A percentile compares a stretch with the other conserved stretches of the same genome.
Conservation (phyloP, 2,888 invertebrate genomes). For the Phyllotreta striolata region DNA sequence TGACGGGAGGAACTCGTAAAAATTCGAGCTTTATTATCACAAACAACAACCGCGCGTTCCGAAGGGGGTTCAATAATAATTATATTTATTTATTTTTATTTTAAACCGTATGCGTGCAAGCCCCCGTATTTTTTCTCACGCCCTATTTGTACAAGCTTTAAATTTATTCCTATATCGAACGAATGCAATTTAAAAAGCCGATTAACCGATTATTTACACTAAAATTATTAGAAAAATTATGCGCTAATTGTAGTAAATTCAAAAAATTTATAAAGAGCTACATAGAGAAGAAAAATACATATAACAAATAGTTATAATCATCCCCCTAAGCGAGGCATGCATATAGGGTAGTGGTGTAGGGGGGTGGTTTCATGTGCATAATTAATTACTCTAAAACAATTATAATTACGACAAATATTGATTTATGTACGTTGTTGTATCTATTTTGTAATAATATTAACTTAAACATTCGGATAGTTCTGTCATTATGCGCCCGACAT, state of each 20-base stretch:
- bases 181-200: not conserved
- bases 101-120: slow-evolving; percentile 51
- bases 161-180: slow-evolving; percentile 52
- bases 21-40: slow-evolving; percentile 61
- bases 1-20: slow-evolving; percentile 58
- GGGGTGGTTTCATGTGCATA: slow-evolving; percentile 27
- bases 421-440: slow-evolving; percentile 36
- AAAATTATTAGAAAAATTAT: too few species aligned
- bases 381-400: slow-evolving; percentile 35
- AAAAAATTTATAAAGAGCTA: too few species aligned
- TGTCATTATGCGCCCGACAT: slow-evolving; percentile 32
- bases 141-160: slow-evolving; percentile 56
- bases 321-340: too few species aligned
- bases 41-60: slow-evolving; percentile 59
- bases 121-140: slow-evolving; percentile 49
- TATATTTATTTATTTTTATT: slow-evolving; percentile 54
- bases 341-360: too few species aligned
- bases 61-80: slow-evolving; percentile 57
- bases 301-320: too few species aligned
- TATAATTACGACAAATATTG: slow-evolving; percentile 37
- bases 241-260: too few species aligned
- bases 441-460: slow-evolving; percentile 32
- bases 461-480: slow-evolving; percentile 36
- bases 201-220: too few species aligned
- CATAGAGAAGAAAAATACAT: too few species aligned